Conservation (phyloP, 2,797 vertebrate species). For the Dendrocincla fuliginosa region DNA sequence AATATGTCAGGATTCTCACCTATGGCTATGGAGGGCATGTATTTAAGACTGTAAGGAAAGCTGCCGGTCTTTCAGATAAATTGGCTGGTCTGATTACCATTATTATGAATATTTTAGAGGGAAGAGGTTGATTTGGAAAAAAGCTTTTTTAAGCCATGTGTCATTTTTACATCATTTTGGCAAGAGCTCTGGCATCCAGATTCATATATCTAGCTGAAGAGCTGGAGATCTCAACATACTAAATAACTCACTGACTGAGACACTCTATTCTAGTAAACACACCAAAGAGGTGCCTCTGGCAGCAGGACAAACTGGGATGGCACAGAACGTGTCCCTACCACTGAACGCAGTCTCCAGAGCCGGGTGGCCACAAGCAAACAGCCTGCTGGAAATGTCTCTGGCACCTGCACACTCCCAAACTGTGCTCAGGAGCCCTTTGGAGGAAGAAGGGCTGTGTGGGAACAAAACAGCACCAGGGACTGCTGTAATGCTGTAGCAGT, state of each 20-base stretch:
- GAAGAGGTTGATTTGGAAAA: neutral
- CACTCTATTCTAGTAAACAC: neutral
- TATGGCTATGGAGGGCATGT: neutral
- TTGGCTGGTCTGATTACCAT: neutral
- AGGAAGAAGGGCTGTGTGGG: neutral
- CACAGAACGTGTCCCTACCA: accelerated
- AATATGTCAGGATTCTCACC: neutral
- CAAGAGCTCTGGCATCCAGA: neutral
- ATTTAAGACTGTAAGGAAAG: neutral
- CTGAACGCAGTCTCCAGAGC: neutral
- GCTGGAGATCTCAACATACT: neutral
- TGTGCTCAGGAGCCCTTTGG: neutral
- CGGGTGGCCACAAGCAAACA: neutral
- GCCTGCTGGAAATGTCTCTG: neutral
- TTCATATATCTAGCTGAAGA: neutral
- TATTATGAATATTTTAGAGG: neutral
- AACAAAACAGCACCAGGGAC: accelerated
- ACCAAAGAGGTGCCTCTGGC: neutral
- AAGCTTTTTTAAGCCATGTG: neutral
- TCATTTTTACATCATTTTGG: neutral
- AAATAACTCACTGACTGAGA: neutral
- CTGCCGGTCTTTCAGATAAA: neutral
- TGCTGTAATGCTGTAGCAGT: accelerated
- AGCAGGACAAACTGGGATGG: neutral
- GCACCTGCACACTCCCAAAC: neutral